These are phyloP conservation scores for Periplaneta americana DNA, from an alignment of 1,140 invertebrate genomes.

Conservation along the genomic window DNA sequence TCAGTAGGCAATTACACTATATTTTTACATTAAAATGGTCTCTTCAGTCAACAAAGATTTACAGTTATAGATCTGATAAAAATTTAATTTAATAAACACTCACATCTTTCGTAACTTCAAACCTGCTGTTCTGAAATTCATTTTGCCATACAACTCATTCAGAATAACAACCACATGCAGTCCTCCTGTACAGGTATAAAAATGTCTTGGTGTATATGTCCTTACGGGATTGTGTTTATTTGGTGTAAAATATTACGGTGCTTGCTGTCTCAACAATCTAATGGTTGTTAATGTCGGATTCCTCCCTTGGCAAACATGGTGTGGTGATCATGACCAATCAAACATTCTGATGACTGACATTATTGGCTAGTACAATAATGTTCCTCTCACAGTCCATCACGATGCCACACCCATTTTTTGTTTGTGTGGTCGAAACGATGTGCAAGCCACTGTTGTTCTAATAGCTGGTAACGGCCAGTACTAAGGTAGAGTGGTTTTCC, in stretches of 20 bases:
- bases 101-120: not conserved
- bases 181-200: not conserved
- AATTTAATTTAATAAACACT: not conserved
- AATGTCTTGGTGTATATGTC: not conserved
- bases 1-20: too few species aligned
- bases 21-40: too few species aligned
- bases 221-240: not conserved
- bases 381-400: constrained; percentile 60
- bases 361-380: not conserved
- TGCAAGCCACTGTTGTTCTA: constrained; percentile 94
- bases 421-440: constrained; percentile 89
- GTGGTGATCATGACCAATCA: not conserved
- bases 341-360: not conserved
- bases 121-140: not conserved
- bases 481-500: constrained; percentile 92
- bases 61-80: not conserved
- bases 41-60: not conserved
- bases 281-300: not conserved
- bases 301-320: too few species aligned
- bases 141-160: not conserved
- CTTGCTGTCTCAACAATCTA: not conserved
- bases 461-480: constrained; percentile 79
- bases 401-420: constrained; percentile 87
- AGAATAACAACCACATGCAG: too few species aligned
- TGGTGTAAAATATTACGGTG: not conserved